These are phyloP conservation scores for Delichon dasypus DNA, from an alignment of 2,797 vertebrate genomes.

Conservation along the genomic window DNA sequence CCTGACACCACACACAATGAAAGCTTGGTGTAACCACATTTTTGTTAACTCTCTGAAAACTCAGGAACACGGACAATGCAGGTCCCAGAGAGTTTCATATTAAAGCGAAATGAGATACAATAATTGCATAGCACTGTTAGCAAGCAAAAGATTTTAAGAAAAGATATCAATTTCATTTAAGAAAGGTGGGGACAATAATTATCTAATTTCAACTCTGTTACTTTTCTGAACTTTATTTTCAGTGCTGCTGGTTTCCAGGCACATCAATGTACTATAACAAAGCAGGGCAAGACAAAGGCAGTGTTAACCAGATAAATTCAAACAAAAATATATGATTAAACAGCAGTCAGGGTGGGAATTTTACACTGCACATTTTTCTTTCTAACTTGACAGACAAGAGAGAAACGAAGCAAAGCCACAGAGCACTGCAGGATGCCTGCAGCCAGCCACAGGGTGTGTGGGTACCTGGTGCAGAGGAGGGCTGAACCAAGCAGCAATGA, in stretches of 20 bases:
- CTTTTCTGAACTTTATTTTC: neutral
- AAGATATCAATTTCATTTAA: neutral
- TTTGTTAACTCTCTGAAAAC: constrained; percentile 55
- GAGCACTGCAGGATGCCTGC: neutral
- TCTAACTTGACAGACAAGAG: neutral
- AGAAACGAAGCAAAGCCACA: neutral
- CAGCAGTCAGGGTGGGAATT: neutral
- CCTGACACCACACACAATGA: constrained; percentile 44
- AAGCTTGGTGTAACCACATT: constrained; percentile 64
- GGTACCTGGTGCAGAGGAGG: neutral
- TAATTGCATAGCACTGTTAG: neutral
- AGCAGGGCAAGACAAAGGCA: neutral
- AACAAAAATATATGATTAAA: neutral
- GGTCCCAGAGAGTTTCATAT: neutral
- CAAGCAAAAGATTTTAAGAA: neutral
- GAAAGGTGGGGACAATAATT: neutral
- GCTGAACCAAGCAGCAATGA: neutral
- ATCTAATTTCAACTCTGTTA: neutral
- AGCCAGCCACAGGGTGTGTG: accelerated
- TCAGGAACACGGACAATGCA: neutral
- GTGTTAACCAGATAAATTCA: neutral
- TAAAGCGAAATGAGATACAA: neutral
- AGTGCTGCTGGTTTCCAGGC: neutral
- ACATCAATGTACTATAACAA: neutral
- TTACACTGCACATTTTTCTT: neutral